Conservation (phyloP, 2,888 invertebrate genomes). For the Candidula unifasciata region DNA sequence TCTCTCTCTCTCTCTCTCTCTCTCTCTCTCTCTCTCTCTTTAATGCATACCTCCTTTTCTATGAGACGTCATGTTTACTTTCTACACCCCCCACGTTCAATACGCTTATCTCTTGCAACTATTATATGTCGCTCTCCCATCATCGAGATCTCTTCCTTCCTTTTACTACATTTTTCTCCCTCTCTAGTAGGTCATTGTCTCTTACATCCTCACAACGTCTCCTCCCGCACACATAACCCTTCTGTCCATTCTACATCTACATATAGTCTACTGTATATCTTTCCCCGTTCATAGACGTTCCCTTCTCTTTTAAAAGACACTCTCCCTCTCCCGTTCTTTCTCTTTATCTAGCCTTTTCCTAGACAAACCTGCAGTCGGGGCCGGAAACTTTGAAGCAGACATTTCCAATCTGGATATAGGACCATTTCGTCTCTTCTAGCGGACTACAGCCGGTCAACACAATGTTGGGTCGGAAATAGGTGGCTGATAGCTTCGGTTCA, state of each 20-base stretch:
- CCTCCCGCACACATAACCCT: too few relatives aligned
- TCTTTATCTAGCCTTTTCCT: neutral
- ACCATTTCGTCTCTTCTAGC: conserved; percentile 8
- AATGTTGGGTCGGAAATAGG: conserved; percentile 44
- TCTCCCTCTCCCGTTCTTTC: neutral
- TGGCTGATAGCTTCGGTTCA: neutral
- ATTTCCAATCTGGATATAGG: neutral
- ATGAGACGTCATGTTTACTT: too few relatives aligned
- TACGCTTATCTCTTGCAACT: neutral
- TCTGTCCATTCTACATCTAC: too few relatives aligned
- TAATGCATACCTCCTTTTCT: too few relatives aligned
- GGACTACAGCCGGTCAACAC: conserved; percentile 28
- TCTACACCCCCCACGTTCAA: neutral
- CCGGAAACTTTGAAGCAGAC: neutral
- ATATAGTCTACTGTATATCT: too few relatives aligned
- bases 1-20: neutral
- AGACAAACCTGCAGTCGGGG: neutral
- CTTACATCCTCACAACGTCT: too few relatives aligned
- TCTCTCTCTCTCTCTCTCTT: neutral
- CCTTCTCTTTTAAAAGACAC: neutral
- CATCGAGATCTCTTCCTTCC: neutral
- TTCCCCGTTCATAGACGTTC: too few relatives aligned
- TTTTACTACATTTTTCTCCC: too few relatives aligned
- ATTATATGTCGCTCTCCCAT: neutral
- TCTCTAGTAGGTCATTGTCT: too few relatives aligned